Conservation (phyloP, 2,888 invertebrate genomes). For the Synanthedon myopaeformis region DNA sequence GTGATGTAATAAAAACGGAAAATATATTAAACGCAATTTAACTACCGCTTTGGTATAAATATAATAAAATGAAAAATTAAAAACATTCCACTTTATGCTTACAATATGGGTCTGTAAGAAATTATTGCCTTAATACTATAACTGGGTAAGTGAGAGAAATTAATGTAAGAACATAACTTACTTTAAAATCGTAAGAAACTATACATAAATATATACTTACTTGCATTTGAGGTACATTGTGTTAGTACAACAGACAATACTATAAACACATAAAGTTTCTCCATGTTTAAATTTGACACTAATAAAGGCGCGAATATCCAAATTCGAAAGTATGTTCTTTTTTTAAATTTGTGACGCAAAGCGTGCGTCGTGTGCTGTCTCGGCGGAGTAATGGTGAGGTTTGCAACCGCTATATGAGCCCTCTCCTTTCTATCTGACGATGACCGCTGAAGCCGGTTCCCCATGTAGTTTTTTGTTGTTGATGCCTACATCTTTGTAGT, state of each 20-base stretch:
- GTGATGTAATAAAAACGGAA: no score
- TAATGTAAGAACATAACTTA: no score
- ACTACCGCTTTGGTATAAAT: no score
- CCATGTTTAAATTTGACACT: slow-evolving; percentile 26
- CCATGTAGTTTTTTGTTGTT: neutral
- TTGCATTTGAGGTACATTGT: slow-evolving; percentile 43
- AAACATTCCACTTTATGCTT: no score
- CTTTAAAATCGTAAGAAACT: no score
- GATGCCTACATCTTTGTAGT: slow-evolving; percentile 1
- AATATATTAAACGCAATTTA: no score
- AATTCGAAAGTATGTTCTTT: slow-evolving; percentile 7
- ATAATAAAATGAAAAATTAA: no score
- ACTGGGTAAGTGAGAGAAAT: no score
- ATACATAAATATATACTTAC: slow-evolving; percentile 32
- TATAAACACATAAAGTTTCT: slow-evolving; percentile 34
- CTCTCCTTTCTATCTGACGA: slow-evolving; percentile 31
- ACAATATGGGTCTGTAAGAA: no score
- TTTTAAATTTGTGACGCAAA: slow-evolving; percentile 11
- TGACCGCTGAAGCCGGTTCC: slow-evolving; percentile 19
- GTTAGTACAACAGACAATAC: slow-evolving; percentile 37
- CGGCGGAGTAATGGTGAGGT: slow-evolving; percentile 32
- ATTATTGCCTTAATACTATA: no score
- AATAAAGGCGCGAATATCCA: slow-evolving; percentile 5
- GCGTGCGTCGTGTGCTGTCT: slow-evolving; percentile 40
- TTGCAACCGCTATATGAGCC: slow-evolving; percentile 15